These are phyloP conservation scores for Gymnoscelis rufifasciata DNA, from an alignment of 2,888 invertebrate genomes.

Conservation along the genomic window DNA sequence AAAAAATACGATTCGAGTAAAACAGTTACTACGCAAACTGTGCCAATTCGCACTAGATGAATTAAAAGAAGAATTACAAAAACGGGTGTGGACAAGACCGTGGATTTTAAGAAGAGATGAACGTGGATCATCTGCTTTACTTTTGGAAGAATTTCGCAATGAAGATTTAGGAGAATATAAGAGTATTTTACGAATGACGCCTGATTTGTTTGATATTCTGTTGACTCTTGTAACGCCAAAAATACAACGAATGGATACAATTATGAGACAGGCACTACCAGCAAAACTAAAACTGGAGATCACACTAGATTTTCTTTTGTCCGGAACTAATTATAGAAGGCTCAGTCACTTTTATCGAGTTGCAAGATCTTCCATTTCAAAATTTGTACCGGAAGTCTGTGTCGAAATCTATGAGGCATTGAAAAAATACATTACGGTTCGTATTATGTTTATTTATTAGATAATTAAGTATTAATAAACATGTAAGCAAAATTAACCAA, in stretches of 20 bases:
- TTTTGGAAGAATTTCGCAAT: not conserved
- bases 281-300: slow-evolving; percentile 6
- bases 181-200: slow-evolving; percentile 4
- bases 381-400: slow-evolving; percentile 7
- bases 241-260: slow-evolving; percentile 9
- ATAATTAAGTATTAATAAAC: too few species aligned
- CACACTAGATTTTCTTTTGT: not conserved
- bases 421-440: slow-evolving; percentile 5
- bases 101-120: slow-evolving; percentile 5
- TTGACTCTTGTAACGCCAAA: slow-evolving; percentile 1
- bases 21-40: too few species aligned
- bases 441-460: too few species aligned
- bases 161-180: slow-evolving; percentile 5
- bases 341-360: slow-evolving; percentile 3
- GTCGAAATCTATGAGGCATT: slow-evolving; percentile 3
- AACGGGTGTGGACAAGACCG: slow-evolving; percentile 2
- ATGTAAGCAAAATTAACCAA: too few species aligned
- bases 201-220: slow-evolving; percentile 1
- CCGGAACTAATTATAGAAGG: slow-evolving; percentile 6
- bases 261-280: slow-evolving; percentile 7
- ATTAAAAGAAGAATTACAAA: not conserved
- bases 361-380: slow-evolving; percentile 8
- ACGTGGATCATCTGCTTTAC: not conserved
- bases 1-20: too few species aligned
- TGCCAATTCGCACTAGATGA: too few species aligned